A percentile compares a stretch with the other conserved stretches of the same genome.
These are phyloP conservation scores for Calliopsis andreniformis DNA, from an alignment of 1,140 invertebrate species.

Conservation along the genomic window DNA sequence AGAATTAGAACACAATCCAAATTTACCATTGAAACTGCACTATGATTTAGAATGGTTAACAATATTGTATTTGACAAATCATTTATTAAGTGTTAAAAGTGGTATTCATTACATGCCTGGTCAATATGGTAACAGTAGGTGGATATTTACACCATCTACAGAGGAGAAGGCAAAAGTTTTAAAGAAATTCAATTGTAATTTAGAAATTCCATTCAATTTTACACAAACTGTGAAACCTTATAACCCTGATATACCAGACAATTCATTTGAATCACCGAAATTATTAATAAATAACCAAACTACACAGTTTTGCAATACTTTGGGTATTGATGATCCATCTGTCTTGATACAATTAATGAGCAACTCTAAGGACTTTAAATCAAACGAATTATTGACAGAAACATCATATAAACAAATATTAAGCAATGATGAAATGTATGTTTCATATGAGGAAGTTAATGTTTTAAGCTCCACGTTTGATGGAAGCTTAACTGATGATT, in stretches of 20 bases:
- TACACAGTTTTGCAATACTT: conserved; percentile 88
- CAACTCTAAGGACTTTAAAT: conserved; percentile 44
- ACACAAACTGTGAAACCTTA: conserved; percentile 86
- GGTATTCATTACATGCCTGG: conserved; percentile 90
- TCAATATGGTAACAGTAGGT: conserved; percentile 86
- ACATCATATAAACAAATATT: conserved; percentile 31
- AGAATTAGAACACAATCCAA: conserved; percentile 82
- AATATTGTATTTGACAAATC: conserved; percentile 93
- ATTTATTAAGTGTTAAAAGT: conserved; percentile 89
- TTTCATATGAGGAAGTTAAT: conserved; percentile 53
- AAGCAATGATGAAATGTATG: conserved; percentile 56
- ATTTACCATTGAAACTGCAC: conserved; percentile 84
- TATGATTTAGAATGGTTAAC: conserved; percentile 98
- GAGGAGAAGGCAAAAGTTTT: conserved; percentile 87
- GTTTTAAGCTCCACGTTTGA: conserved; percentile 61
- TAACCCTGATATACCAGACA: conserved; percentile 77
- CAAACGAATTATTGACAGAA: conserved; percentile 41
- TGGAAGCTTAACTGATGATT: conserved; percentile 56
- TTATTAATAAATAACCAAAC: conserved; percentile 91
- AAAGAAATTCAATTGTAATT: conserved; percentile 85
- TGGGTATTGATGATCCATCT: conserved; percentile 90
- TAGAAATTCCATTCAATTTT: conserved; percentile 90
- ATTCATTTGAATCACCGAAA: conserved; percentile 69
- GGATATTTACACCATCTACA: conserved; percentile 88
- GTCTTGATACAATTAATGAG: conserved; percentile 75